Evolutionary conservation across 2,888 invertebrate genomes (phyloP).

Genomic region (Eucriotettix oculatus): DNA sequence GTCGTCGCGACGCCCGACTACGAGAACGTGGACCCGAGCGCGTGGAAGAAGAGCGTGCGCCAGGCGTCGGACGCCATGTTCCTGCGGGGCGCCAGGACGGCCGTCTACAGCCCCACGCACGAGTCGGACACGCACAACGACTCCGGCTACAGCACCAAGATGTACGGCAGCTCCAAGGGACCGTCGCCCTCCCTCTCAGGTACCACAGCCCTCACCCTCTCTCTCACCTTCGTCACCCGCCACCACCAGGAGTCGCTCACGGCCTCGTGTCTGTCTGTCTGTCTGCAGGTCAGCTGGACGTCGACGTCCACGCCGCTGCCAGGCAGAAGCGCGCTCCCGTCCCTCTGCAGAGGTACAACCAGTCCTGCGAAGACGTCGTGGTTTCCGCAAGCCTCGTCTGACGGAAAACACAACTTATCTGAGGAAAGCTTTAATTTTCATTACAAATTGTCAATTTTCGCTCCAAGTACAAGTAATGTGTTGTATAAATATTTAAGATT

Average conservation of each 20-base stretch:
- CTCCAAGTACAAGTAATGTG: no score
- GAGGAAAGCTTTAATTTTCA: no score
- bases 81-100: constrained; percentile 15
- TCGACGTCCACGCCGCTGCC: no score
- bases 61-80: constrained; percentile 6
- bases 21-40: constrained; percentile 27
- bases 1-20: constrained; percentile 37
- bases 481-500: no score
- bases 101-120: constrained; percentile 13
- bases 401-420: no score
- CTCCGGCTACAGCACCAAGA: constrained; percentile 71
- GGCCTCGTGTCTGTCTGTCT: no score
- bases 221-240: no score
- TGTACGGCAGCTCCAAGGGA: constrained; percentile 61
- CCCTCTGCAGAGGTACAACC: not conserved
- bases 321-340: not conserved
- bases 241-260: no score
- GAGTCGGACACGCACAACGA: constrained; percentile 43
- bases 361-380: no score
- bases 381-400: no score
- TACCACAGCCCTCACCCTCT: not conserved
- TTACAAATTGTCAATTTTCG: no score
- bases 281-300: no score
- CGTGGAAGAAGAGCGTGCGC: constrained; percentile 23
- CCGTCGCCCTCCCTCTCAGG: constrained; percentile 60